phyloP scores from a whole-genome alignment of 2,888 invertebrate genomes.

The Scelioninae gen. 2 region DNA sequence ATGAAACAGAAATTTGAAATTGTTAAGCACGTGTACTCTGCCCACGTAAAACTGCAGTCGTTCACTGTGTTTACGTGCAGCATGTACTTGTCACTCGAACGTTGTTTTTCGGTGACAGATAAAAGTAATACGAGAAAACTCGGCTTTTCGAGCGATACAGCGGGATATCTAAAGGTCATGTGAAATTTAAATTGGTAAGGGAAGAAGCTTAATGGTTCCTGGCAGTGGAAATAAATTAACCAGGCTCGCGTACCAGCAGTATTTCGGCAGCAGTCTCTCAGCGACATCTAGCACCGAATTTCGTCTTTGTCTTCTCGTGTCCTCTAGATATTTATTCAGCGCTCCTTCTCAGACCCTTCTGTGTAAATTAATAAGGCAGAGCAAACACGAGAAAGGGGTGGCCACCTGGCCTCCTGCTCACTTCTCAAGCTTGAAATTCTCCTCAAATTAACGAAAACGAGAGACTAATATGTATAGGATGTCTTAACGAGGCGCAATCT shows the following conservation, averaged over 20 bases:
- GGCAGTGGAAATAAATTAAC: constrained; percentile 70
- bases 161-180: constrained; percentile 64
- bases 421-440: constrained; percentile 55
- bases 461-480: constrained; percentile 59
- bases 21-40: background rate
- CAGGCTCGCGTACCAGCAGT: constrained; percentile 64
- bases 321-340: constrained; percentile 69
- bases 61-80: constrained; percentile 16
- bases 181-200: constrained; percentile 64
- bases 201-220: constrained; percentile 67
- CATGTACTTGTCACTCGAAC: constrained; percentile 22
- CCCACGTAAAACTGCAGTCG: constrained; percentile 3
- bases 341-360: constrained; percentile 60
- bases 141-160: constrained; percentile 20
- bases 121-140: constrained; percentile 37
- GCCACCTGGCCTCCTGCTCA: constrained; percentile 57
- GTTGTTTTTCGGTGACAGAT: constrained; percentile 19
- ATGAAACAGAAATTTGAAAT: background rate
- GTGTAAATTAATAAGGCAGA: constrained; percentile 70
- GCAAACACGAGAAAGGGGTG: constrained; percentile 65
- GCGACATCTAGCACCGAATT: constrained; percentile 62
- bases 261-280: constrained; percentile 48
- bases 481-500: constrained; percentile 54
- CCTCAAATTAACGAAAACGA: constrained; percentile 60
- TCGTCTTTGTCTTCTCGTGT: constrained; percentile 65